phyloP scores from a whole-genome alignment of 2,113 vertebrate species.

The Heloderma charlesbogerti region DNA sequence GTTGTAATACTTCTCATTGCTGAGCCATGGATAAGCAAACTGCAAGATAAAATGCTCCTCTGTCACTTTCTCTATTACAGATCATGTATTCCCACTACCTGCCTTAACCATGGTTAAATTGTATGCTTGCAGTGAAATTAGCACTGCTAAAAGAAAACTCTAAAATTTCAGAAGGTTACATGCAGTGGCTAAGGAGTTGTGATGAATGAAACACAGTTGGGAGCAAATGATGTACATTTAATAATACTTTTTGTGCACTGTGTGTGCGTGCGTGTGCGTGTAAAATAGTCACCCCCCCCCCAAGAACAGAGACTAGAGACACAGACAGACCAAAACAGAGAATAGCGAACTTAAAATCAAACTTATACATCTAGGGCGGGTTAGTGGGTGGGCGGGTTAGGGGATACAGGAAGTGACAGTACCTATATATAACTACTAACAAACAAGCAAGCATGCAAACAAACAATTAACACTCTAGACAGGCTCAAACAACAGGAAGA shows the following conservation, averaged over 20 bases:
- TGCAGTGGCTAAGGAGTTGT: no score
- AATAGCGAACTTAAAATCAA: neutral
- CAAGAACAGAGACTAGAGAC: neutral
- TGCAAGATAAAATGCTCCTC: neutral
- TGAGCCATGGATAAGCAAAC: neutral
- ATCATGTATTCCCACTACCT: neutral
- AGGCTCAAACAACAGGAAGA: neutral
- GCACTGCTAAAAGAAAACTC: neutral
- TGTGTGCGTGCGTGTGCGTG: no score
- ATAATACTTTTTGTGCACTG: no score
- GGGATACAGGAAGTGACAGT: no score
- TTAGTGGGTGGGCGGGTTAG: no score
- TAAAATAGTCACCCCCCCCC: no score
- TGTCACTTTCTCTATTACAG: neutral
- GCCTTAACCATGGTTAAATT: neutral
- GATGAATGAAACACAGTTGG: no score
- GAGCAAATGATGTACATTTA: no score
- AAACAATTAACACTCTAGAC: no score
- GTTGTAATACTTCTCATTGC: neutral
- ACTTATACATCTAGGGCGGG: no score
- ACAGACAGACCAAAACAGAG: neutral
- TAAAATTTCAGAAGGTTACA: neutral
- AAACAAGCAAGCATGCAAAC: no score
- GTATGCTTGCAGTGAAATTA: neutral
- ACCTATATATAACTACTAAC: no score